Evolutionary conservation across 2,797 vertebrate genomes (phyloP), one percentile per base, ranked within the genome.

Genomic region (Buceros bicornis): DNA sequence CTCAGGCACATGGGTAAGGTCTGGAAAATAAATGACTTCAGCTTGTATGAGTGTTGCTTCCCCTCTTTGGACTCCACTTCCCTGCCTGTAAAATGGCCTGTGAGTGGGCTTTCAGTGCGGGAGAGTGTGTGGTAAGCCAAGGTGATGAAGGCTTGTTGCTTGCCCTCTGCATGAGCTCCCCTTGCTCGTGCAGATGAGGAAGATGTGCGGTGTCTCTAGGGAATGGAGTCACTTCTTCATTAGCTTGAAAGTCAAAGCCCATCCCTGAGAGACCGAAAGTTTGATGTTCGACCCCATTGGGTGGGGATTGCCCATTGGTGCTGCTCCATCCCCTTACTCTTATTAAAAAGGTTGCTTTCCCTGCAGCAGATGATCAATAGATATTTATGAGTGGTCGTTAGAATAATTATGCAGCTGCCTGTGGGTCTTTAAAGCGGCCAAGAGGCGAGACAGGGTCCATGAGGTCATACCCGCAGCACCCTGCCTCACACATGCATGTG

Each of bases 391-490:
- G 25, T 42, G 79, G 77, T 48, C 76, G 12, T 53, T 35, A 4
- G 42, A 29, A 12, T 37, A 82, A 85, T 67, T 66, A 26, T 2
- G 29, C n/a, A 51, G 2, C 43, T 15, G 28, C 18, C 26, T 0
- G 1, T 20, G 40, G 0, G 4, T 56, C 20, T 67, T 56, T 40
- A 51, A 40, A 70, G 19, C 1, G 6, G 13, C 42, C 29, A 13
- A 50, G 51, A 50, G 28, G 17, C 0, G 0, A 42, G 33, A 19
- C 18, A 3, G 56, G 21, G 11, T 33, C 56, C 1, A 0, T 31
- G 35, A 19, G 40, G 69, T 47, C 12, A 0, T 42, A 15, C 25
- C 40, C 6, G 0, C 35, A 20, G 45, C 11, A 6, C 8, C 56
- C n/a, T 48, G 29, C 3, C 1, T 64, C 8, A n/a, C 45, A 4